These are phyloP conservation scores for Kryphioiulus occultus DNA, from an alignment of 2,888 invertebrate species.

Conservation along the genomic window DNA sequence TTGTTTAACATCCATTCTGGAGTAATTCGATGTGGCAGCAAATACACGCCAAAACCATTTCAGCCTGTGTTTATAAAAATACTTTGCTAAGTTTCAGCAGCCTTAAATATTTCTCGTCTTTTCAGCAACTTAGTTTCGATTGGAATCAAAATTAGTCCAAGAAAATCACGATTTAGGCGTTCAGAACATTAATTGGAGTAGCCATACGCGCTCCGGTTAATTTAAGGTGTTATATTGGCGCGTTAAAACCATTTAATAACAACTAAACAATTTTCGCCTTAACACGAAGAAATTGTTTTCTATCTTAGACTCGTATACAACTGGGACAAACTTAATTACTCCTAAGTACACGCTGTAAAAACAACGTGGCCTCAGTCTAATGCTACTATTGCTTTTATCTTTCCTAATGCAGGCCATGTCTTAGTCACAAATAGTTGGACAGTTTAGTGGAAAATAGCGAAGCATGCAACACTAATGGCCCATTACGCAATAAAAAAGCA, in stretches of 20 bases:
- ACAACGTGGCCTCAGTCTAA: conserved; percentile 36
- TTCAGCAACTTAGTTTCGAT: neutral
- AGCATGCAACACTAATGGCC: conserved; percentile 13
- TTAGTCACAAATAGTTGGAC: conserved; percentile 3
- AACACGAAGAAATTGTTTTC: neutral
- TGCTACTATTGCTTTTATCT: neutral
- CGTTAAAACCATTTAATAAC: conserved; percentile 20
- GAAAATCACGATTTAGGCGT: neutral
- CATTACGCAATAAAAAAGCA: conserved; percentile 16
- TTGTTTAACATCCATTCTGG: no score
- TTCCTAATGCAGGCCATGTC: conserved; percentile 16
- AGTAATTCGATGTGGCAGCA: no score
- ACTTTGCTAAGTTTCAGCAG: no score
- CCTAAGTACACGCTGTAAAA: conserved; percentile 18
- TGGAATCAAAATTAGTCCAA: neutral
- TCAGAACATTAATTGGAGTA: neutral
- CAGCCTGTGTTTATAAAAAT: no score
- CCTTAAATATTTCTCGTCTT: neutral
- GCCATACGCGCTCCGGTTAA: neutral
- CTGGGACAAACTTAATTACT: conserved; percentile 13
- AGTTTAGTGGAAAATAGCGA: conserved; percentile 26
- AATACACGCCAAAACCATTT: no score
- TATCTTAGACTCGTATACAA: neutral
- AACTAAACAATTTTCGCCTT: conserved; percentile 19
- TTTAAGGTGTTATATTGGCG: neutral